Evolutionary conservation across 1,140 invertebrate species (phyloP), one percentile per base, ranked within the genome.

Genomic region (Hyphantria cunea): DNA sequence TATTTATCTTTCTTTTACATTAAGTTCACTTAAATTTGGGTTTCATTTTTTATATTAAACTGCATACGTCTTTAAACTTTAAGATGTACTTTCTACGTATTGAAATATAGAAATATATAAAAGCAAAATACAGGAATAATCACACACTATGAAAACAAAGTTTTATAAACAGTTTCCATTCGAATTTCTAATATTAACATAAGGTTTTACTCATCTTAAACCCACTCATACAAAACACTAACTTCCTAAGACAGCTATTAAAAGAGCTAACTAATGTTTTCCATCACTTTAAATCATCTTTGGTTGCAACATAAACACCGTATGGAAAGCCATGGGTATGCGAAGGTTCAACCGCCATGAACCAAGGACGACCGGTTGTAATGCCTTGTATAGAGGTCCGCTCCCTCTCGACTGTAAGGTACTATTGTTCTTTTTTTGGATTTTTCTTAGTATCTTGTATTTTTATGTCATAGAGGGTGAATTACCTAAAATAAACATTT

Each of bases 281-380:
- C 17, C 17, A 25, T 25, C 17, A 25, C 17, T 25, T 25, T 25
- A 25, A 25, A 25, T 3, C 2, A 39, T 52, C 54, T 49, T 9
- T 13, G 31, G 31, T 47, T 34, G 47, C 41, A 65, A 32, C 52
- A 62, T 64, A 56, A 62, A 58, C 47, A 31, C 39, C 8, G 62
- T 70, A 68, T 49, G 66, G 67, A 73, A 74, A 78, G 69, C 59
- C 62, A 70, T 75, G 63, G 55, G 56, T 65, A 12, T 49, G 33
- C 66, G 60, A 61, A 71, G 64, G 71, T 72, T 70, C 66, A 72
- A 61, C 49, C 60, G 45, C 41, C 62, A 37, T 37, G 11, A 37
- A 12, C 60, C 77, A 81, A 81, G 78, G 78, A 76, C 71, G 73
- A 71, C 79, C 75, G 73, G 71, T 78, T 49, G 45, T 25, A 17